A percentile compares a stretch with the other conserved stretches of the same genome.
phyloP scores from a whole-genome alignment of 2,888 invertebrate genomes.

The Ephialtes manifestator region DNA sequence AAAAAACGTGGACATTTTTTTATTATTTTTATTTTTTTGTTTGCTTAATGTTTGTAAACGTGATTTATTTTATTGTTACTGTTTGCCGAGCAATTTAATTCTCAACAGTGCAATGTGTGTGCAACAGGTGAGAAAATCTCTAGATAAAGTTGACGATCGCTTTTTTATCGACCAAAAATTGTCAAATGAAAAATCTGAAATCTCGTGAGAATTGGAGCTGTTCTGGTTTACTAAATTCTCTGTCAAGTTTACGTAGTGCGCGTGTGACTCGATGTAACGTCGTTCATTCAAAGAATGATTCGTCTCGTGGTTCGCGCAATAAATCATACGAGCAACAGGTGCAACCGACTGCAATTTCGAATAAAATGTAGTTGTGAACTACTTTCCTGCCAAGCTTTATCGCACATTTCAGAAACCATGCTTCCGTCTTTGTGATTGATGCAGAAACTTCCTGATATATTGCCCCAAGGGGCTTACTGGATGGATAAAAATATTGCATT shows the following conservation, averaged over 20 bases:
- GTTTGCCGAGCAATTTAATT: background rate
- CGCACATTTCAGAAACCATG: background rate
- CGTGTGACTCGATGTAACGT: background rate
- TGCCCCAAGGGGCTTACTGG: background rate
- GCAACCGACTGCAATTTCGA: conserved; percentile 17
- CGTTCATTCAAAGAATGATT: background rate
- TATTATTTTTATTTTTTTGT: background rate
- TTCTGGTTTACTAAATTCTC: background rate
- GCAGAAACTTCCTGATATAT: background rate
- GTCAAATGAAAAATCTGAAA: background rate
- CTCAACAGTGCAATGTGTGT: background rate
- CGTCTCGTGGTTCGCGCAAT: background rate
- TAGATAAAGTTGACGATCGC: background rate
- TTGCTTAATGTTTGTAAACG: background rate
- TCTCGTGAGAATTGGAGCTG: background rate
- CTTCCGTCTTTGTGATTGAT: conserved; percentile 9
- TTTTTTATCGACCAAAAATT: background rate
- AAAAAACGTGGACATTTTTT: background rate
- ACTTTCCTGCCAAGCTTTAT: background rate
- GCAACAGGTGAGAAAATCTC: conserved; percentile 45
- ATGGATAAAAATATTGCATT: background rate
- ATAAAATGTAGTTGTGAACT: conserved; percentile 9
- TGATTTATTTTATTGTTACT: background rate
- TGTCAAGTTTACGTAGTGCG: background rate
- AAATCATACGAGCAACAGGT: conserved; percentile 59